phyloP scores from a whole-genome alignment of 2,113 vertebrate genomes.

The Heterotis niloticus region DNA sequence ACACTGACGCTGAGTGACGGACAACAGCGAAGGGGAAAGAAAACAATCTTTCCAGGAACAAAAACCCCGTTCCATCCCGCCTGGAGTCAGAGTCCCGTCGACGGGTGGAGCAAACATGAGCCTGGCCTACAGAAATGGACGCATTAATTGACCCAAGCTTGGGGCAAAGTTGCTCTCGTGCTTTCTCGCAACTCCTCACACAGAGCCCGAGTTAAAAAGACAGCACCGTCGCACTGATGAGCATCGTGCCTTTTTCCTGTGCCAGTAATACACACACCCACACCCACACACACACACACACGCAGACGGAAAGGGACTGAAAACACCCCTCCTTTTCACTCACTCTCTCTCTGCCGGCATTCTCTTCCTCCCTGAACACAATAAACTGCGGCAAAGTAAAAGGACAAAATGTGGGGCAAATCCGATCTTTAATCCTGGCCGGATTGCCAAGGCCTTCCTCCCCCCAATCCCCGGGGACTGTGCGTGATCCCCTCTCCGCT shows the following conservation, averaged over 20 bases:
- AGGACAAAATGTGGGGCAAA: slow-evolving; percentile 73
- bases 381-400: slow-evolving; percentile 61
- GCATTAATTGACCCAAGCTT: not conserved
- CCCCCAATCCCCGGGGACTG: slow-evolving; percentile 69
- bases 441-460: slow-evolving; percentile 72
- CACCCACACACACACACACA: not conserved
- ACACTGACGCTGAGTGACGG: not conserved
- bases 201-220: too few relatives aligned
- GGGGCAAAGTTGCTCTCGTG: not conserved
- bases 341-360: slow-evolving; percentile 15
- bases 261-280: not conserved
- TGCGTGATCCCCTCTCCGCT: slow-evolving; percentile 75
- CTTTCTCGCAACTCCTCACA: not conserved
- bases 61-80: not conserved
- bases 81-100: not conserved
- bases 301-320: not conserved
- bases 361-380: slow-evolving; percentile 45
- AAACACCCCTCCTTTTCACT: not conserved
- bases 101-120: not conserved
- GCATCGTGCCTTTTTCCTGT: not conserved
- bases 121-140: not conserved
- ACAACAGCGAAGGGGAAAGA: not conserved
- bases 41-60: not conserved
- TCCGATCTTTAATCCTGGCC: slow-evolving; percentile 80
- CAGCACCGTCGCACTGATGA: too few relatives aligned